phyloP scores from a whole-genome alignment of 1,140 invertebrate genomes.

The Drosophila grimshawi region DNA sequence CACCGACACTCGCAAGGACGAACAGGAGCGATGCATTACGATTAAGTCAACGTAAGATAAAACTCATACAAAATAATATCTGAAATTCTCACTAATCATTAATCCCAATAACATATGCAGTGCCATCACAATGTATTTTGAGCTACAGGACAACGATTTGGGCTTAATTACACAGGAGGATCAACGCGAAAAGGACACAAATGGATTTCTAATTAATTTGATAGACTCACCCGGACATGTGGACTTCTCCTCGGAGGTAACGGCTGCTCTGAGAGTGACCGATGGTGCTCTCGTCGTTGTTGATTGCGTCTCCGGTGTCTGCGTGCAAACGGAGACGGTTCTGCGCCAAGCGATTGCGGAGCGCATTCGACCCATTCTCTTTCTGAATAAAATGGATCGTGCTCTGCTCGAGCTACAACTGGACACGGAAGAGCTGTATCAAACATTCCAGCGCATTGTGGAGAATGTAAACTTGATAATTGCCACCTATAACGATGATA shows the following conservation, averaged over 20 bases:
- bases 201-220: slow-evolving; percentile 99
- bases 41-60: slow-evolving; percentile 98
- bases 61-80: too few species aligned
- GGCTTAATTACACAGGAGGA: slow-evolving; percentile 94
- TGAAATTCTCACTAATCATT: not conserved
- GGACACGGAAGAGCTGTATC: slow-evolving; percentile 97
- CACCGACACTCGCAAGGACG: slow-evolving; percentile 99
- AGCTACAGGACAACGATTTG: slow-evolving; percentile 95
- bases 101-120: slow-evolving; percentile 85
- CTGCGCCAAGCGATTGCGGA: slow-evolving; percentile 99
- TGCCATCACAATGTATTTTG: slow-evolving; percentile 99
- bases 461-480: slow-evolving; percentile 99
- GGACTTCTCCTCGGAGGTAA: slow-evolving; percentile 99
- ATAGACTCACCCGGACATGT: slow-evolving; percentile 99
- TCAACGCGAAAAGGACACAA: slow-evolving; percentile 93
- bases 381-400: slow-evolving; percentile 99
- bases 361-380: slow-evolving; percentile 98
- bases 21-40: slow-evolving; percentile 99
- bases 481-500: slow-evolving; percentile 97
- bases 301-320: slow-evolving; percentile 99
- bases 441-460: slow-evolving; percentile 99
- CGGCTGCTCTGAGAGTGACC: slow-evolving; percentile 98
- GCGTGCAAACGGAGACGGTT: slow-evolving; percentile 99
- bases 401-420: slow-evolving; percentile 97
- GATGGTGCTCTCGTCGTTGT: slow-evolving; percentile 99